These are phyloP conservation scores for Gorsachius goisagi DNA, from an alignment of 2,113 vertebrate species.

Conservation along the genomic window DNA sequence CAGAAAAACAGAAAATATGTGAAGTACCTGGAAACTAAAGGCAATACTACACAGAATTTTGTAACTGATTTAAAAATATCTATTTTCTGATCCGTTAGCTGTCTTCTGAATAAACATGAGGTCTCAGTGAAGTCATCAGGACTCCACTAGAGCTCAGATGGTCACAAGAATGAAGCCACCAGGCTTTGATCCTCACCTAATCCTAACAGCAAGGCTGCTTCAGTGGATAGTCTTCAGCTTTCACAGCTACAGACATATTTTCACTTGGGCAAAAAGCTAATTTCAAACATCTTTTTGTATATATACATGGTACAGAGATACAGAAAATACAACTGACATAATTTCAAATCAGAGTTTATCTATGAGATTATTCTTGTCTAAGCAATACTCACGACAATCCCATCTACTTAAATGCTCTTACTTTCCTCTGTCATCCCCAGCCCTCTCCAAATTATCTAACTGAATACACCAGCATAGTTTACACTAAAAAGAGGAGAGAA, in stretches of 20 bases:
- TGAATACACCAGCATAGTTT: not conserved
- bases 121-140: not conserved
- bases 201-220: not conserved
- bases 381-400: not conserved
- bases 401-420: not conserved
- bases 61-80: not conserved
- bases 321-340: not conserved
- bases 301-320: not conserved
- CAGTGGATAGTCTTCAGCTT: not conserved
- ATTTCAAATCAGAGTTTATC: not conserved
- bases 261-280: not conserved
- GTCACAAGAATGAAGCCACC: not conserved
- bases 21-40: not conserved
- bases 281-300: not conserved
- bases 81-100: not conserved
- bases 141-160: not conserved
- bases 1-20: not conserved
- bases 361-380: not conserved
- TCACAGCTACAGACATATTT: not conserved
- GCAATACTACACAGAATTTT: not conserved
- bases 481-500: not conserved
- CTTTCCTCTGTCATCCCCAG: not conserved
- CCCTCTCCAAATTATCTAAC: not conserved
- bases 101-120: not conserved
- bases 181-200: not conserved